These are phyloP conservation scores for Lampropteryx suffumata DNA, from an alignment of 2,888 invertebrate genomes.

Conservation along the genomic window DNA sequence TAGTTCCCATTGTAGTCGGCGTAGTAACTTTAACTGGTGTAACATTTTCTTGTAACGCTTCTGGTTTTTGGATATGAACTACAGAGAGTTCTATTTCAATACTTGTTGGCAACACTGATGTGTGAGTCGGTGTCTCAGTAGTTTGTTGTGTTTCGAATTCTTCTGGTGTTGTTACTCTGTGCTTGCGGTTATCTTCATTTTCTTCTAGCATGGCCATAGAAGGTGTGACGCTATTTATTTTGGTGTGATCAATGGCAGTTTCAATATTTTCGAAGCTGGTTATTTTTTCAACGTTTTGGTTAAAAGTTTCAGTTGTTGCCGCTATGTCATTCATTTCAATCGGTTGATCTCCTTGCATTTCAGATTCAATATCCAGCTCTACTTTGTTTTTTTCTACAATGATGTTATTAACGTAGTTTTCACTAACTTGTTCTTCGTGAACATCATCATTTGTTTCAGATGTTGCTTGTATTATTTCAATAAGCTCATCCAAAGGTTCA, in stretches of 20 bases:
- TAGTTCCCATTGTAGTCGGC: slow-evolving; percentile 34
- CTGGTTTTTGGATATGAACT: slow-evolving; percentile 38
- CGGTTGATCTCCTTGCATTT: slow-evolving; percentile 26
- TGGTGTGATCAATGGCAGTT: slow-evolving; percentile 7
- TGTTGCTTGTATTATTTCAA: slow-evolving; percentile 2
- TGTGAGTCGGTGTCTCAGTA: background rate
- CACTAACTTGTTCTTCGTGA: background rate
- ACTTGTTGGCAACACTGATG: slow-evolving; percentile 23
- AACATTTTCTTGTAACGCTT: slow-evolving; percentile 61
- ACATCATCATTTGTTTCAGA: background rate
- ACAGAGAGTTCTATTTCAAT: slow-evolving; percentile 22
- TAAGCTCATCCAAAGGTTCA: background rate
- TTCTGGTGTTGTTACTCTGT: slow-evolving; percentile 16
- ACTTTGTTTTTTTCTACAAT: slow-evolving; percentile 12
- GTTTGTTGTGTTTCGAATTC: slow-evolving; percentile 9
- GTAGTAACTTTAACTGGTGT: slow-evolving; percentile 47
- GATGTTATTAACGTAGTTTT: background rate
- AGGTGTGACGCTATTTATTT: background rate
- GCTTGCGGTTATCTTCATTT: slow-evolving; percentile 19
- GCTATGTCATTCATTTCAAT: slow-evolving; percentile 2
- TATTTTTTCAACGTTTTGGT: slow-evolving; percentile 5
- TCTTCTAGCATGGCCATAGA: slow-evolving; percentile 18
- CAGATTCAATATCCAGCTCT: slow-evolving; percentile 5
- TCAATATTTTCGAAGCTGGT: slow-evolving; percentile 1
- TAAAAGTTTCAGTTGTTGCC: slow-evolving; percentile 8